phyloP scores from a whole-genome alignment of 2,113 vertebrate genomes.

The Camarhynchus parvulus region DNA sequence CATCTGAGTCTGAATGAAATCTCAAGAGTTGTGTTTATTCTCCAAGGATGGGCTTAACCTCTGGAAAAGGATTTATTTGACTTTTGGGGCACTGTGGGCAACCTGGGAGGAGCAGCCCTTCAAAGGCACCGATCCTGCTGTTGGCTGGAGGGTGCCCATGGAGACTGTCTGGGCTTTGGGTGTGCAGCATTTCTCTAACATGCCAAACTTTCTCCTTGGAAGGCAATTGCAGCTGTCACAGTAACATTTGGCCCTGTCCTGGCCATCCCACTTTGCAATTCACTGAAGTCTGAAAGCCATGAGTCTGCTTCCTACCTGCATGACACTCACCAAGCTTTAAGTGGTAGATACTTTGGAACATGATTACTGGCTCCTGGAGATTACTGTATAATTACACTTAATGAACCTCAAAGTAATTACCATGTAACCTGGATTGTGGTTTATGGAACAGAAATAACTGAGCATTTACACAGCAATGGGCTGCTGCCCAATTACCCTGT shows the following conservation, averaged over 20 bases:
- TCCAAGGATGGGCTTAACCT: not conserved
- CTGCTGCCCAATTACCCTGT: conserved; percentile 51
- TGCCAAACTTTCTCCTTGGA: not conserved
- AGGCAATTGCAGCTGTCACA: not conserved
- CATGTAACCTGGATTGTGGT: conserved; percentile 47
- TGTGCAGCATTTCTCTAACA: not conserved
- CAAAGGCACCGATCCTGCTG: not conserved
- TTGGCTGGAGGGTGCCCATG: not conserved
- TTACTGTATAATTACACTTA: conserved; percentile 71
- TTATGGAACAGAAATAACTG: conserved; percentile 63
- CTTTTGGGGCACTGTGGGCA: not conserved
- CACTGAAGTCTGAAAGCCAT: not conserved
- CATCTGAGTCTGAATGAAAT: not conserved
- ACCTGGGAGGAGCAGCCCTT: not conserved
- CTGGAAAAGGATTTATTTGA: not conserved
- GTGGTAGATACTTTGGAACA: conserved; percentile 61
- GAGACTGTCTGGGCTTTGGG: not conserved
- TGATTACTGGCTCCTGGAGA: conserved; percentile 64
- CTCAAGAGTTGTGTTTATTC: not conserved
- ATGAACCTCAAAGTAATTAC: conserved; percentile 71
- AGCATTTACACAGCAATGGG: conserved; percentile 46
- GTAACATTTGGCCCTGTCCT: not conserved
- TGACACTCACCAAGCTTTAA: conserved; percentile 24
- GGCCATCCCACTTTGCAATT: not conserved
- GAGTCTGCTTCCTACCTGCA: not conserved